Base-by-base conservation (phyloP, 2,113 vertebrate species). In the Carassius auratus region DNA sequence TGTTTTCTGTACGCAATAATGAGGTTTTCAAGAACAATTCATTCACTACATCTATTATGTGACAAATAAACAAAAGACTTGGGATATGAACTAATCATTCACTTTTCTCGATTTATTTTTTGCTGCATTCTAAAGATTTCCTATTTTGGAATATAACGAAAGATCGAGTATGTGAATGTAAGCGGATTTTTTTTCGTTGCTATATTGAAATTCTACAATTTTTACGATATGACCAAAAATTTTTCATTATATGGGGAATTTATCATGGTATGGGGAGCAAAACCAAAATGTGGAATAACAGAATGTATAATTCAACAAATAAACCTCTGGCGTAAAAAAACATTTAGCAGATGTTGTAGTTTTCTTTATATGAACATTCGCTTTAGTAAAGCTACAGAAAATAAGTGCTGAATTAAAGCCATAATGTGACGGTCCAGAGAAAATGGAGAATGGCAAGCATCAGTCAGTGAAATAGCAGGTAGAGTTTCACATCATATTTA, bases 401-500 rank as follows among this genome's bases (percentile, higher is more conserved):
- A n/a, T 59, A 2, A 59, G 57, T n/a, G 33, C 68, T 57, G 13
- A 78, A 36, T 33, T 76, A 52, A 55, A 36, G 55, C 17, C 52
- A 71, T 71, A 71, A 38, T 8, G 7, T 33, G 26, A 5, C 5
- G 33, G 52, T 38, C 50, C 19, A 38, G 55, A 61, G 26, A 5
- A 69, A 81, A 52, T 52, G 62, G 23, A 68, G 9, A 50, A 33
- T 38, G 10, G 17, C 17, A 5, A 48, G 21, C 19, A 78, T 79
- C 21, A 79, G 30, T 61, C 62, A 69, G 19, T 42, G 0, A 71
- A 76, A 68, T 68, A 5, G 59, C 59, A 80, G 38, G 42, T 42
- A 55, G 79, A 17, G 66, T 26, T 83, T 59, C 33, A 73, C 19
- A 83, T 71, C 66, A 57, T 38, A 38, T 73, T 50, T 73, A 73